Base-by-base conservation (phyloP, 1,140 invertebrate genomes). In the Bombus huntii region DNA sequence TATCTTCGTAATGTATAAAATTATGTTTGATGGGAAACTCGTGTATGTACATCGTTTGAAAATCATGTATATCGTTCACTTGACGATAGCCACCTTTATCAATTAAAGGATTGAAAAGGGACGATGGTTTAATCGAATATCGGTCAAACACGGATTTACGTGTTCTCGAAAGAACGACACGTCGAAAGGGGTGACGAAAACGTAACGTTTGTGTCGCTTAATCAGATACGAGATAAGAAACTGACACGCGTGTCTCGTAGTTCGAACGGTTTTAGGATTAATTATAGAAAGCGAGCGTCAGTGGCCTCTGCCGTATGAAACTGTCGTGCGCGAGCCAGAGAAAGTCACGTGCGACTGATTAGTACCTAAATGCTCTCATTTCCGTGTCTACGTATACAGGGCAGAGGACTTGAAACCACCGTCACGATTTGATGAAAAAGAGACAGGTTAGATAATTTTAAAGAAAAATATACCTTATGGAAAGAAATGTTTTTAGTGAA, bases 201-300 rank as follows among this genome's bases (percentile, higher is more conserved):
- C 53, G 77, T 53, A 75, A 85, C 59, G 59, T 39, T 31, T 39
- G 47, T 34, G 42, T 47, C 25, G 68, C 2, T 73, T 81, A 84
- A 88, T 89, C 53, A 75, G 37, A 79, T 71, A 31, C 44, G 22
- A 88, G 79, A 88, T 89, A 82, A 82, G 83, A 88, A 74, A 82
- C 82, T 39, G 70, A 57, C 68, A 76, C 78, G 68, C 81, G 57
- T 22, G 66, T 5, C 47, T 31, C 57, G 73, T 77, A 68, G 68
- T 53, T 84, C 71, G n/a, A 68, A 88, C 80, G 53, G 39, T 81
- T 87, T 91, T 88, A 42, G 53, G 68, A 83, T 91, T 88, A 91
- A 91, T 91, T 89, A 86, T 91, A 91, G 90, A 91, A 88, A 89
- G 86, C 76, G 81, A 89, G 88, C 80, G 77, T 85, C 84, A 83